These are phyloP conservation scores for Sciurus niger DNA, from an alignment of 2,113 vertebrate species.

Conservation along the genomic window DNA sequence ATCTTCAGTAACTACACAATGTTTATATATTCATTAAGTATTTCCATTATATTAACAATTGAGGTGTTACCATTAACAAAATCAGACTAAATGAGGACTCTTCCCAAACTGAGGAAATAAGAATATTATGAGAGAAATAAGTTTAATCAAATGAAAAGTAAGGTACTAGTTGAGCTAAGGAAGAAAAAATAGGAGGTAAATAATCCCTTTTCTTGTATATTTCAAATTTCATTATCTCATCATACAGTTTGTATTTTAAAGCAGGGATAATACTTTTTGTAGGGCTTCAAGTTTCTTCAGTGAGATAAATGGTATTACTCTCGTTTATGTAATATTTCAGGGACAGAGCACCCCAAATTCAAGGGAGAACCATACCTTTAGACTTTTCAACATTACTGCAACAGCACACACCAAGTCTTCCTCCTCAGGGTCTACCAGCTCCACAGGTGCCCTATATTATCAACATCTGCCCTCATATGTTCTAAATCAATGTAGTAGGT, in stretches of 20 bases:
- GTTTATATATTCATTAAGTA: neutral
- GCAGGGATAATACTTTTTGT: neutral
- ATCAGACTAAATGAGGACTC: neutral
- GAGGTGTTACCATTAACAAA: neutral
- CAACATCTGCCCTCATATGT: neutral
- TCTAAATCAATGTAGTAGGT: neutral
- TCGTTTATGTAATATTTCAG: neutral
- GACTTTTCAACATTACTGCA: neutral
- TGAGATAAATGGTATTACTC: neutral
- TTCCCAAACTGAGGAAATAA: neutral
- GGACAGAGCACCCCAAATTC: neutral
- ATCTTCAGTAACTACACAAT: neutral
- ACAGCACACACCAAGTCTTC: neutral
- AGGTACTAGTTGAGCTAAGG: neutral
- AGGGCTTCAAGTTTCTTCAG: neutral
- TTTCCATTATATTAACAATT: neutral
- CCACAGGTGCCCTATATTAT: neutral
- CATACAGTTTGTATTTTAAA: neutral
- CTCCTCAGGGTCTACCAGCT: neutral
- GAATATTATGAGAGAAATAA: neutral
- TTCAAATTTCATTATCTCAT: neutral
- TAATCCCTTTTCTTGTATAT: neutral
- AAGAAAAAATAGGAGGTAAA: neutral
- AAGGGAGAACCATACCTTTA: neutral
- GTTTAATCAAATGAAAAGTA: neutral